Percentiles rank a stretch among this genome's conserved stretches.
phyloP scores from a whole-genome alignment of 2,113 vertebrate species.

The Menura novaehollandiae region DNA sequence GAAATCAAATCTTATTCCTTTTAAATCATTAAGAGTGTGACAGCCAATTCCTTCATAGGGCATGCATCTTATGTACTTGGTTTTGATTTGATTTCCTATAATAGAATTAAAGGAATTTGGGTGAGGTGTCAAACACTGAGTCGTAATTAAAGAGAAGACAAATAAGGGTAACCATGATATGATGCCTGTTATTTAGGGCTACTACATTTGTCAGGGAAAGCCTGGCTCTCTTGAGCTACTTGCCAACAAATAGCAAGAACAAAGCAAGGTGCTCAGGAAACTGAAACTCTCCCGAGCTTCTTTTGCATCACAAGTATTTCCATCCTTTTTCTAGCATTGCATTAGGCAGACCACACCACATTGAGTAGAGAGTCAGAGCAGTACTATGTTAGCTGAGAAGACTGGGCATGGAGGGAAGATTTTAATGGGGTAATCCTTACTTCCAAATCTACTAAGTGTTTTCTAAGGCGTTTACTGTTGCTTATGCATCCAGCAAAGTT shows the following conservation, averaged over 20 bases:
- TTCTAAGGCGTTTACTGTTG: neutral
- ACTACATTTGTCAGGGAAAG: neutral
- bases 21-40: neutral
- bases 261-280: neutral
- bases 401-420: neutral
- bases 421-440: neutral
- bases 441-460: neutral
- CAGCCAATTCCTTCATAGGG: neutral
- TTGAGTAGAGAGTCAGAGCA: neutral
- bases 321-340: neutral
- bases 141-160: fast-evolving
- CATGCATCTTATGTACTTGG: neutral
- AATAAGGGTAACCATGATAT: neutral
- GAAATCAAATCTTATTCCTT: neutral
- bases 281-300: neutral
- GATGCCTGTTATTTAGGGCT: neutral
- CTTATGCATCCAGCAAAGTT: neutral
- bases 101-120: neutral
- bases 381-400: neutral
- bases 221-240: neutral
- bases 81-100: neutral
- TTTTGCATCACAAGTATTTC: neutral
- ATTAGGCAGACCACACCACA: neutral
- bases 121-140: neutral
- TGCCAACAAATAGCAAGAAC: neutral